A percentile compares a stretch with the other conserved stretches of the same genome.
Evolutionary conservation across 1,140 invertebrate species (phyloP).

Genomic region (Brachionus plicatilis): DNA sequence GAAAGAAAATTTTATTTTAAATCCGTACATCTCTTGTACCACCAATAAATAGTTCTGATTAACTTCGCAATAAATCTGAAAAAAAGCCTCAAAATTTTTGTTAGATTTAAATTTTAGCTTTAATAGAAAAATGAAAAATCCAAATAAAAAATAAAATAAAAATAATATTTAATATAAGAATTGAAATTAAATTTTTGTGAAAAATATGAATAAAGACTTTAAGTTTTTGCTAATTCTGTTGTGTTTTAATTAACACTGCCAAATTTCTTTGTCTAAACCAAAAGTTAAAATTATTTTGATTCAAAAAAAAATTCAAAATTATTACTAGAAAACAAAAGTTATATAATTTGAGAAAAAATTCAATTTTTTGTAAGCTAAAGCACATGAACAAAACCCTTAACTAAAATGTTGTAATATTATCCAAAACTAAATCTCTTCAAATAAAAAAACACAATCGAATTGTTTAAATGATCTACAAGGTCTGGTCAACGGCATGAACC

Average conservation of each 20-base stretch:
- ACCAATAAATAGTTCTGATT: too few species aligned
- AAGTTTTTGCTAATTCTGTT: too few species aligned
- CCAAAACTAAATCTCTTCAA: not conserved
- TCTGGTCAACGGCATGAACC: not conserved
- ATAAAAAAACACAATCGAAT: not conserved
- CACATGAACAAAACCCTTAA: not conserved
- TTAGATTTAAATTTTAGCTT: too few species aligned
- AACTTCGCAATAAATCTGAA: too few species aligned
- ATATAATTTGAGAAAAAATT: not conserved
- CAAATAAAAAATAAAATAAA: too few species aligned
- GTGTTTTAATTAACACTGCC: too few species aligned
- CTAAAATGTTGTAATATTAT: not conserved
- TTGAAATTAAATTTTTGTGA: too few species aligned
- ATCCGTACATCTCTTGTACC: too few species aligned
- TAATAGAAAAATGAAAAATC: too few species aligned
- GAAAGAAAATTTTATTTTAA: too few species aligned
- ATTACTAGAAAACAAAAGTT: not conserved
- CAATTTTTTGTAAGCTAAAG: not conserved
- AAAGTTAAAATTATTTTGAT: not conserved
- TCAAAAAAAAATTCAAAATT: not conserved
- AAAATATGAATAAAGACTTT: too few species aligned
- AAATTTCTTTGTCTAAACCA: not conserved
- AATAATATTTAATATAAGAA: too few species aligned
- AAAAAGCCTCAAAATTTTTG: not conserved
- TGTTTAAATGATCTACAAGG: conserved; percentile 22